A percentile compares a stretch with the other conserved stretches of the same genome.
Evolutionary conservation across 2,113 vertebrate genomes (phyloP).

Genomic region (Megalops atlanticus): DNA sequence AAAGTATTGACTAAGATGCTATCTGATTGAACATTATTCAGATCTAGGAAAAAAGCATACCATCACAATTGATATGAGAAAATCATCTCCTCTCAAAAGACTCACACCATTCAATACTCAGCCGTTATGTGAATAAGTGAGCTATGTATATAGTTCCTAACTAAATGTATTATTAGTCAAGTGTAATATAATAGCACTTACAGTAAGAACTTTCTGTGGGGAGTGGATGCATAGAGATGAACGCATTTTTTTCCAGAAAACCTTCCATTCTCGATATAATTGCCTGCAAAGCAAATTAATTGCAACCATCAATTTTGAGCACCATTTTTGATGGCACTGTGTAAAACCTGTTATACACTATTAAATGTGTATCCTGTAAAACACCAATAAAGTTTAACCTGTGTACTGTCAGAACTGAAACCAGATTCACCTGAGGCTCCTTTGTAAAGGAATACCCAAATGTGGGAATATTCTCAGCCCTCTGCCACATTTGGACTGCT

Average conservation of each 20-base stretch:
- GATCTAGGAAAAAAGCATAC: background rate
- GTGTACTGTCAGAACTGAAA: background rate
- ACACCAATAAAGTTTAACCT: background rate
- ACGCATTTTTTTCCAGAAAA: too few species aligned
- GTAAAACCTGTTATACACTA: background rate
- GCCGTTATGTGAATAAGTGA: too few species aligned
- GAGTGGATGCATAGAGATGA: too few species aligned
- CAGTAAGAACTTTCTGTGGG: too few species aligned
- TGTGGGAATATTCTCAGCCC: background rate
- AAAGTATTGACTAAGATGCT: background rate
- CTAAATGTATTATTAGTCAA: too few species aligned
- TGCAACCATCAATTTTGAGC: background rate
- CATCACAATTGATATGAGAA: too few species aligned
- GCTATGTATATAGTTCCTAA: too few species aligned
- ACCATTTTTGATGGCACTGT: background rate
- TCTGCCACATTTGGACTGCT: background rate
- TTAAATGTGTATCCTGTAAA: background rate
- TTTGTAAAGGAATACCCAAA: background rate
- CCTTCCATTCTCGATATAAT: background rate
- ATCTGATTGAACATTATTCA: background rate
- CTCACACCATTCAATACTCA: too few species aligned
- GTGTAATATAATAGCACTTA: too few species aligned
- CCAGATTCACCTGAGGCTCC: background rate
- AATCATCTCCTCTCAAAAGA: too few species aligned
- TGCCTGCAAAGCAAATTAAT: background rate